A percentile compares a stretch with the other conserved stretches of the same genome.
Conservation (phyloP, 2,797 vertebrate species). For the Rhinoraja longicauda region DNA sequence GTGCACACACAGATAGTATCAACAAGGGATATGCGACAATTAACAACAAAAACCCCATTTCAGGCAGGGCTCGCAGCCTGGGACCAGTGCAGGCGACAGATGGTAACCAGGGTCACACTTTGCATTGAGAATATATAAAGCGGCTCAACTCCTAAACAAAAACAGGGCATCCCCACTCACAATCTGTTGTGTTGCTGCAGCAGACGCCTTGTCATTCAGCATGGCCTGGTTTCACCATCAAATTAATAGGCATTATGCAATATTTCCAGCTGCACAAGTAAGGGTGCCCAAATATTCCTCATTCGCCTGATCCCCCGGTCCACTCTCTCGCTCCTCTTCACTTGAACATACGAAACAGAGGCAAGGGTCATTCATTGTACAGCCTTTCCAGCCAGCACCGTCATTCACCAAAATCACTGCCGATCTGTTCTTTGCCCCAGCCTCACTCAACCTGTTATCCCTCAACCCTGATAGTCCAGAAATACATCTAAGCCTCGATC, state of each 20-base stretch:
- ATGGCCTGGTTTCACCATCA: conserved; percentile 15
- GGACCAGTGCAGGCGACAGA: conserved; percentile 4
- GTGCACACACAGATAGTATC: not conserved
- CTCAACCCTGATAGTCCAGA: no score
- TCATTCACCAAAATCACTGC: no score
- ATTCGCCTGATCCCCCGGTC: not conserved
- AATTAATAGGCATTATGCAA: not conserved
- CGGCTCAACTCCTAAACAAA: conserved; percentile 26
- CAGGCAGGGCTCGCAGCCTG: not conserved
- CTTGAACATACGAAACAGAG: no score
- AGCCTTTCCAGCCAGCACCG: no score
- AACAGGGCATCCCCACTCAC: conserved; percentile 35
- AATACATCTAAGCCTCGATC: no score
- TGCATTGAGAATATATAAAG: conserved; percentile 33
- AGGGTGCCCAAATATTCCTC: not conserved
- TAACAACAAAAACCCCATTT: no score
- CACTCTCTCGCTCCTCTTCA: not conserved
- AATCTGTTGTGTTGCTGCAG: conserved; percentile 31
- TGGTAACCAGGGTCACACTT: conserved; percentile 25
- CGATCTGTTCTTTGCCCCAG: no score
- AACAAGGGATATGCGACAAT: not conserved
- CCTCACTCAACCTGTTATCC: no score
- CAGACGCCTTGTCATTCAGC: conserved; percentile 14
- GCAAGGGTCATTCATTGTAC: no score
- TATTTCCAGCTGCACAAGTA: not conserved